phyloP scores from a whole-genome alignment of 2,888 invertebrate species.

The Aphidius colemani region DNA sequence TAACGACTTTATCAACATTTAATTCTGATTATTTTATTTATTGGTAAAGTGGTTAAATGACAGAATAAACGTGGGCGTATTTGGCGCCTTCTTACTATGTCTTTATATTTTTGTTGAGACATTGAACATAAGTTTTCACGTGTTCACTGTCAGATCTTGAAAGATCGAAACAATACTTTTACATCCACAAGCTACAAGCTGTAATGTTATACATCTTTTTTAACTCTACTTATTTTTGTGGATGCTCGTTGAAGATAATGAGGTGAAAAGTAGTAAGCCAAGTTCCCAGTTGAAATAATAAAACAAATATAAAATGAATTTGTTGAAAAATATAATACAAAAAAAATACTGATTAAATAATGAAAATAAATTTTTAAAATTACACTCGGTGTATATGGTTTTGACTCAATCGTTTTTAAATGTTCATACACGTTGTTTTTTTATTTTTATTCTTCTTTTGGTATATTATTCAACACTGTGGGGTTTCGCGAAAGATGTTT shows the following conservation, averaged over 20 bases:
- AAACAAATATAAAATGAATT: neutral
- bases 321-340: no score
- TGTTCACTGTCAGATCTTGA: conserved; percentile 37
- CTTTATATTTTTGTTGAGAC: conserved; percentile 46
- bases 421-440: neutral
- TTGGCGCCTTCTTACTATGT: conserved; percentile 45
- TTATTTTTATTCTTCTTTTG: conserved; percentile 1
- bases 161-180: conserved; percentile 42
- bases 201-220: conserved; percentile 33
- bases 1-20: no score
- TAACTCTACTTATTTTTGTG: neutral
- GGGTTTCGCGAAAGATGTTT: conserved; percentile 12
- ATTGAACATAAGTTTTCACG: conserved; percentile 49
- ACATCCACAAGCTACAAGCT: conserved; percentile 31
- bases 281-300: neutral
- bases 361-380: neutral
- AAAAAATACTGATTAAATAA: conserved; percentile 3
- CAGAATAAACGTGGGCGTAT: conserved; percentile 44
- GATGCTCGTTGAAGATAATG: conserved; percentile 16
- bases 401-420: conserved; percentile 18
- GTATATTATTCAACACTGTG: conserved; percentile 17
- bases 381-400: neutral
- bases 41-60: neutral
- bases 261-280: conserved; percentile 13
- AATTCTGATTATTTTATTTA: no score